Base-by-base conservation (phyloP, 1,140 invertebrate species). In the Berghia stephanieae region DNA sequence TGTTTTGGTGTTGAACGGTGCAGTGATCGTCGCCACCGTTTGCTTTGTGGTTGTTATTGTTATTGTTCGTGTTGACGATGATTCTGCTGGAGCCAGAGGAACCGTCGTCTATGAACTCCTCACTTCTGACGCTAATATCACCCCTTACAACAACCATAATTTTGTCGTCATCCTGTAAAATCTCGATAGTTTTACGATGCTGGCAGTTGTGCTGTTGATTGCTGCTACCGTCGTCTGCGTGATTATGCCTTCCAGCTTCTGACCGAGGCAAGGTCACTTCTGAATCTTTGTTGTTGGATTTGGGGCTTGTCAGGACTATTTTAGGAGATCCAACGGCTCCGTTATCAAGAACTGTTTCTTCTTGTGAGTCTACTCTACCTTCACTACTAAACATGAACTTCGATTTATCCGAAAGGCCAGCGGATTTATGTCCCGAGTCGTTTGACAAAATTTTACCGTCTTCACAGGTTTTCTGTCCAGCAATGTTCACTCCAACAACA, bases 81-180 rank as follows among this genome's bases (percentile, higher is more conserved):
- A 78, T 76, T 6, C 49, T 72, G 31, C 27, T 49, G 27, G 72
- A 67, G 8, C 69, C 38, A 66, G 69, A 72, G 24, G 66, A 43
- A 44, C 78, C 71, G 5, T 24, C n/a, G 40, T 52, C 60, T 8
- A 40, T 38, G 36, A 60, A 16, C 18, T 52, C 31, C 10, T 77
- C 74, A 68, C 67, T 81, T 10, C 77, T 46, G 27, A 83, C 77
- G 18, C 69, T 79, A 21, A 83, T 75, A 44, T 83, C 77, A 8
- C 82, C 82, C 31, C 75, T 79, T 1, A 83, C 79, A 10, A 83
- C 78, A 1, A 83, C 80, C 3, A 78, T 82, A 40, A 83, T 83
- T 44, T 83, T 77, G 76, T 83, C 80, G 36, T 80, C 79, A 49
- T 82, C 80, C 73, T 83, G 82, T 3, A 81, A 44, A 49, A 83